phyloP scores from a whole-genome alignment of 2,797 vertebrate genomes.

The Glossophaga mutica region DNA sequence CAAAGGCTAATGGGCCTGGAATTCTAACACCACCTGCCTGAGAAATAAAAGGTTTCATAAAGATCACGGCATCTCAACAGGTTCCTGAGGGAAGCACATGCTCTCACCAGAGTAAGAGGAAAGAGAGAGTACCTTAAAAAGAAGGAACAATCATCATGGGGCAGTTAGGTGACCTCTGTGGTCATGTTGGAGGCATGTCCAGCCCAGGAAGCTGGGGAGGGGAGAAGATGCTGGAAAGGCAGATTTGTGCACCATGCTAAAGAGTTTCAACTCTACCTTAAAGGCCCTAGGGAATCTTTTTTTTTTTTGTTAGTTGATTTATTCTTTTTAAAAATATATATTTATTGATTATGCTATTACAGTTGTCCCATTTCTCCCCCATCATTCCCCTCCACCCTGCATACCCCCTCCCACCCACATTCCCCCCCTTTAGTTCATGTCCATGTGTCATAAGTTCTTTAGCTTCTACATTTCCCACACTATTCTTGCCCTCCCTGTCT shows the following conservation, averaged over 20 bases:
- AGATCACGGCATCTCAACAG: background rate
- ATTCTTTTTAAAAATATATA: too few relatives aligned
- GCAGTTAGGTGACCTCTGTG: background rate
- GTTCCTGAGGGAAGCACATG: background rate
- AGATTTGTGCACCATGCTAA: background rate
- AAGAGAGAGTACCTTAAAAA: background rate
- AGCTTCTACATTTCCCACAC: too few relatives aligned
- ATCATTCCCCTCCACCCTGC: too few relatives aligned
- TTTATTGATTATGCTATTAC: too few relatives aligned
- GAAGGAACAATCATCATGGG: rapidly evolving
- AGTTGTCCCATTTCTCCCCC: too few relatives aligned
- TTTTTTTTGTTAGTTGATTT: too few relatives aligned
- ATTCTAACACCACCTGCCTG: background rate
- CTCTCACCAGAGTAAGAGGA: background rate
- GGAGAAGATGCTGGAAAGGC: background rate
- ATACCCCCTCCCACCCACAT: too few relatives aligned
- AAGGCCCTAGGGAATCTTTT: background rate
- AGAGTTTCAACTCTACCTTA: background rate
- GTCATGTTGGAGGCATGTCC: background rate
- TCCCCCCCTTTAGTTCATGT: too few relatives aligned
- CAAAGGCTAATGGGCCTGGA: background rate
- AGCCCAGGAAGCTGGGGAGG: background rate
- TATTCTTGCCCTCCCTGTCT: too few relatives aligned
- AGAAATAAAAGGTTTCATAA: background rate
- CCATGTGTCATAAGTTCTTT: too few relatives aligned